Base-by-base conservation (phyloP, 2,888 invertebrate genomes). In the Chymomyza caudatula region DNA sequence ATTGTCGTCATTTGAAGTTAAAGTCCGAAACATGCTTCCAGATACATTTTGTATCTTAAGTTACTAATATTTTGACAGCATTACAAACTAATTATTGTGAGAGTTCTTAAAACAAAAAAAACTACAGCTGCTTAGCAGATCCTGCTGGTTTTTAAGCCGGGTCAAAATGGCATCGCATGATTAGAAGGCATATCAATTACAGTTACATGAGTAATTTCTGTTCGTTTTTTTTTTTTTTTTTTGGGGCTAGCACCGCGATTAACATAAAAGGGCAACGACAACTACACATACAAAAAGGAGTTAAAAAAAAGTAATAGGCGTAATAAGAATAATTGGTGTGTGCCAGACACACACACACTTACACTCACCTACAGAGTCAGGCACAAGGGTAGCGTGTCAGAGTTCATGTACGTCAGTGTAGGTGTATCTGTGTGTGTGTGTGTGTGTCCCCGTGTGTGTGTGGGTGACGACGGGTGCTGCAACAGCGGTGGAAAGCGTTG, bases 171-270 rank as follows among this genome's bases (percentile, higher is more conserved):
- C 73, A 76, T 88, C 81, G 88, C 88, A 88, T 88, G 88, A 86
- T 85, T 85, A 85, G 80, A 75, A 77, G 71, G 79, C 85, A 87
- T 88, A 88, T 80, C 88, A 88, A 88, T 88, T 88, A 88, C 87
- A 84, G 85, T 88, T 88, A 88, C 88, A 88, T 78, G 87, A 83
- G 73, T 17, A 47, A 37, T 37, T 37, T 59, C 29, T 37, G 29
- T 37, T 37, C 29, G 2, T 8, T 37, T 37, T 37, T 37, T 37
- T 37, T 37, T 37, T 37, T 11, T 4, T 4, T 6, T 29, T 4
- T 4, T 29, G 29, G 11, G 2, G 29, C 29, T 37, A 37, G 11
- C 11, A 66, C 67, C 59, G 70, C 85, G 87, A 87, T 86, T 86
- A 85, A 76, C 85, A 86, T 81, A 85, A 85, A 82, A 78, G 85